Evolutionary conservation across 2,113 vertebrate genomes (phyloP), one percentile per base, ranked within the genome.

Genomic region (Dromaius novaehollandiae): DNA sequence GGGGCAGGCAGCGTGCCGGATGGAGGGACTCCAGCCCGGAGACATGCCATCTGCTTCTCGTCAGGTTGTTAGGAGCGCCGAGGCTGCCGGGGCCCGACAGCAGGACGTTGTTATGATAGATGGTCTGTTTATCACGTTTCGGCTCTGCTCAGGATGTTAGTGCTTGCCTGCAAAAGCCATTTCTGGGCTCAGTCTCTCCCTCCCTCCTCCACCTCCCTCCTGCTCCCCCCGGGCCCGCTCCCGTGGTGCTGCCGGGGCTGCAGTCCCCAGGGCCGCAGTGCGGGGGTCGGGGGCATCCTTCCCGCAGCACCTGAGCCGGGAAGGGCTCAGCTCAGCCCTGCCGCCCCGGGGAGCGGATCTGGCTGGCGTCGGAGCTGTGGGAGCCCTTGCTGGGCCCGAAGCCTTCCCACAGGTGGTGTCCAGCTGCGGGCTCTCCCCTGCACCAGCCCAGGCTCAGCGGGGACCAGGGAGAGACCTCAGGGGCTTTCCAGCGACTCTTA

Each of bases 71-170:
- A 92, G 83, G 88, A 89, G 87, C 11, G 4, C 56, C 2, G 28
- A 8, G 44, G 87, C 80, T 94, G 95, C 90, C 63, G 16, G 90
- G 90, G 80, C 93, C 69, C 75, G 44, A 91, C 42, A 56, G 82
- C 5, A 28, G 91, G 96, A 94, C 44, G 28, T 38, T 20, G 58
- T 58, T 53, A 86, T 98, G 98, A 98, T 97, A 86, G 97, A 97
- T 95, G 74, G 56, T 91, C 86, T 97, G 96, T 97, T 97, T 97
- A 95, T 96, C 93, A 68, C 6, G 20, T 28, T 79, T 42, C 65
- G 13, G 95, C 97, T 96, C 88, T 89, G 85, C 97, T 98, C 98
- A 98, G 98, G 98, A 98, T 98, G 98, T 98, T 96, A 90, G 88
- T 89, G 95, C 95, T 98, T 32, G 73, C 82, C 92, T 65, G 82